Conservation (phyloP, 2,888 invertebrate species). For the Drosophila anceps region DNA sequence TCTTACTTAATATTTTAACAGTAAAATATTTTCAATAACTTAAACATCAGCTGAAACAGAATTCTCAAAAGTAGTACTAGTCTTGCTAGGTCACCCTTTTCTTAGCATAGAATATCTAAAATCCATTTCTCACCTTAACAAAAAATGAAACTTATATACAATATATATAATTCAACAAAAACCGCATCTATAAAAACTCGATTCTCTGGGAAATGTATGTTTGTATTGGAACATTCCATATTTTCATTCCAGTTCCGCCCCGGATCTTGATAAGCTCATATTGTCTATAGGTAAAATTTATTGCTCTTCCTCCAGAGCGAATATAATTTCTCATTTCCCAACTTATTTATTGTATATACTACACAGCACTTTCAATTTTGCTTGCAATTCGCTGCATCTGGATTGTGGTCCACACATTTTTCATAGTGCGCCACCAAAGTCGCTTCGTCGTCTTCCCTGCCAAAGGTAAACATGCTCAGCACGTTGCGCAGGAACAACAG, state of each 20-base stretch:
- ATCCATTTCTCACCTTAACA: background rate
- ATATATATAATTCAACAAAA: background rate
- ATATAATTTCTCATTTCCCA: conserved; percentile 3
- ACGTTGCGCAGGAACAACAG: conserved; percentile 42
- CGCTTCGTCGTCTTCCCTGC: conserved; percentile 29
- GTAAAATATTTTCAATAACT: background rate
- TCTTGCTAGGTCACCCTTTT: background rate
- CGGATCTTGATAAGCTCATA: conserved; percentile 2
- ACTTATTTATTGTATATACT: conserved; percentile 13
- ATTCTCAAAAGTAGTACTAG: background rate
- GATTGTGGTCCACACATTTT: conserved; percentile 13
- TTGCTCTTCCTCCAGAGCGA: background rate
- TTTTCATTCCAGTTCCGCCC: background rate
- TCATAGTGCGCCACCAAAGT: conserved; percentile 28
- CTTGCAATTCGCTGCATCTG: conserved; percentile 6
- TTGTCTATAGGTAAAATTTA: conserved; percentile 2
- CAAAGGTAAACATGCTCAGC: conserved; percentile 52
- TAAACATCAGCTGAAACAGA: background rate
- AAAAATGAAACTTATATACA: background rate
- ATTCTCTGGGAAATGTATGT: background rate
- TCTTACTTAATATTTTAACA: background rate
- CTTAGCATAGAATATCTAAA: background rate
- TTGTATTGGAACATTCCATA: background rate
- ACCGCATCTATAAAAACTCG: background rate
- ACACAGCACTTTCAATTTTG: conserved; percentile 31